Evolutionary conservation across 2,113 vertebrate genomes (phyloP), one percentile per base, ranked within the genome.

Genomic region (Burhinus bistriatus): DNA sequence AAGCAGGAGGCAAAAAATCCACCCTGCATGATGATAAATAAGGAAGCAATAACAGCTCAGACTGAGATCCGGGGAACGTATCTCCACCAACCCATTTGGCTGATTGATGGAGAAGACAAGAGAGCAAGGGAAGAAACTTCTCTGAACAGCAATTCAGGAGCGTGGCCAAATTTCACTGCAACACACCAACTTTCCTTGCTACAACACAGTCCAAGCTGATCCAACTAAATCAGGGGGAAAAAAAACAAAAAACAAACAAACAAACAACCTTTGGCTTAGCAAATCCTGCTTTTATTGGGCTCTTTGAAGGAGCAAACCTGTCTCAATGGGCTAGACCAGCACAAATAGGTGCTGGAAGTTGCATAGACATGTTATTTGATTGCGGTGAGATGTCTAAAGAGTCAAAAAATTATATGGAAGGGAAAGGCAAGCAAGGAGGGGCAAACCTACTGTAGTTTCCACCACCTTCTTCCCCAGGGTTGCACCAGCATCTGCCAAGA

Each of bases 121-220:
- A 70, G 9, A n/a, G 29, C 58, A 55, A 71, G 40, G 32, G 6
- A 19, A 61, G 27, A 62, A 85, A 26, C 6, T 73, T 55, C 54
- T 69, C 27, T 11, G 15, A 75, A 57, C 6, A 40, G 13, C 21
- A 34, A 62, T 30, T 68, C 42, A 75, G 47, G 9, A 73, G 11
- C 0, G 1, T 1, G 0, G 32, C 9, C 54, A 42, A 21, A 29
- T 70, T 40, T 64, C 44, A 51, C 52, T 11, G 17, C 44, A 55
- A 55, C 12, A 61, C 54, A 19, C 6, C 55, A 64, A 13, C 9
- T 44, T 68, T 11, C 45, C 61, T n/a, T 49, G 13, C 59, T 61
- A 62, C 9, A 44, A 7, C 11, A 40, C 32, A 62, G 40, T 15
- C 49, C 26, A 34, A 54, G 26, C 6, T 57, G 45, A 75, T 49